phyloP scores from a whole-genome alignment of 2,888 invertebrate species.

The Eurytoma adleriae region DNA sequence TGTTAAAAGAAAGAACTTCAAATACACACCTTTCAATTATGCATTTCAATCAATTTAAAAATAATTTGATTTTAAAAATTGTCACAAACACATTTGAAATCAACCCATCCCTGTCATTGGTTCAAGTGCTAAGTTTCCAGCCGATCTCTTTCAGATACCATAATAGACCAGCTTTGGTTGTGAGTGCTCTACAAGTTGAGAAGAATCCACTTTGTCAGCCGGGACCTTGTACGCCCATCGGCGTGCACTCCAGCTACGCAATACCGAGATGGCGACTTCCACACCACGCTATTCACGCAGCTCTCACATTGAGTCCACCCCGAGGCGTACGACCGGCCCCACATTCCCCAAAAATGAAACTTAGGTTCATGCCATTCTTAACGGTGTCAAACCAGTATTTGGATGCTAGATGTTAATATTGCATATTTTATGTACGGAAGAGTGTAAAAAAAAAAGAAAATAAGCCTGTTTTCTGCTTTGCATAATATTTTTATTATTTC shows the following conservation, averaged over 20 bases:
- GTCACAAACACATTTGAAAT: background rate
- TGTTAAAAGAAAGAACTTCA: background rate
- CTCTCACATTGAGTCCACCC: conserved; percentile 82
- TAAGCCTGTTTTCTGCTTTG: background rate
- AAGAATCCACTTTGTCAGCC: conserved; percentile 93
- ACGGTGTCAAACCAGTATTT: conserved; percentile 60
- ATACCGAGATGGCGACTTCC: conserved; percentile 77
- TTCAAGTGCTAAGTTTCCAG: conserved; percentile 45
- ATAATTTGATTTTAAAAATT: background rate
- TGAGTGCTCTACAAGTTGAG: conserved; percentile 95
- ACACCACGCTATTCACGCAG: conserved; percentile 80
- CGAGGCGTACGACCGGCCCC: conserved; percentile 79
- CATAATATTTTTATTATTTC: background rate
- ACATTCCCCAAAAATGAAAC: conserved; percentile 94
- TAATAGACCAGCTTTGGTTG: conserved; percentile 93
- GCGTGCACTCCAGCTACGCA: conserved; percentile 73
- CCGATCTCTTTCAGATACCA: conserved; percentile 79
- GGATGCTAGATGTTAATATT: conserved; percentile 72
- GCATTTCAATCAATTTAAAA: background rate
- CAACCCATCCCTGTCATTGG: conserved; percentile 22
- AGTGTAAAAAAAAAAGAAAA: too few relatives aligned
- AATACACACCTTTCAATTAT: background rate
- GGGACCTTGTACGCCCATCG: conserved; percentile 81
- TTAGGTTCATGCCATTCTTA: conserved; percentile 81
- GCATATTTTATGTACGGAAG: conserved; percentile 62